Evolutionary conservation across 2,113 vertebrate genomes (phyloP), one percentile per base, ranked within the genome.

Genomic region (Anolis carolinensis): DNA sequence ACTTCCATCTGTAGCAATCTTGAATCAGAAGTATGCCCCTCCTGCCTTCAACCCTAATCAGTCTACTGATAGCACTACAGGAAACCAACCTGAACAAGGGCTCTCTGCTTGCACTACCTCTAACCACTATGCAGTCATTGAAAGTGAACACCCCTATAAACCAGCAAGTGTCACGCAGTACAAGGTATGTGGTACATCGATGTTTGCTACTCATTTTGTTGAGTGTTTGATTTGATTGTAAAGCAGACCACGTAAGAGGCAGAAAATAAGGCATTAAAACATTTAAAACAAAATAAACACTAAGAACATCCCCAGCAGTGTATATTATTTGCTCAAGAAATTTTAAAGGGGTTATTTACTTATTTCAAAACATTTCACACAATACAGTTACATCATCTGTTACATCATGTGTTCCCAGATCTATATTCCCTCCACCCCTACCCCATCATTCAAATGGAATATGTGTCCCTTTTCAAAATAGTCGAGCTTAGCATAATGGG

Each of bases 41-140:
- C 98, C 98, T 88, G 97, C 98, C n/a, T 99, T 99, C 94, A 99
- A 99, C 87, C 99, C 99, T 68, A 99, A 99, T 95, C 99, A 99
- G 87, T 99, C 98, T 68, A 99, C 98, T 50, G 99, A 99, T 91
- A 99, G 98, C 94, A 98, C 98, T 18, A 99, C 98, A 0, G 98
- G 98, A 88, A 99, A 99, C 93, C 98, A 99, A 32, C 98, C 97
- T 0, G 99, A 99, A 74, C 98, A 99, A 95, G 98, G 98, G 86
- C 97, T 99, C 72, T 99, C 98, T 3, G 99, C 98, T 73, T 98
- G 98, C 85, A 99, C 99, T 92, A 99, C 99, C 78, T 99, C 99
- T 48, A 99, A 95, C 92, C 98, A 99, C 93, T 99, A 99, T 89
- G 96, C 99, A 3, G 98, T 99, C 76, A 96, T 99, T 52, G 99